Conservation (phyloP, 2,113 vertebrate genomes). For the Nyctereutes procyonoides region DNA sequence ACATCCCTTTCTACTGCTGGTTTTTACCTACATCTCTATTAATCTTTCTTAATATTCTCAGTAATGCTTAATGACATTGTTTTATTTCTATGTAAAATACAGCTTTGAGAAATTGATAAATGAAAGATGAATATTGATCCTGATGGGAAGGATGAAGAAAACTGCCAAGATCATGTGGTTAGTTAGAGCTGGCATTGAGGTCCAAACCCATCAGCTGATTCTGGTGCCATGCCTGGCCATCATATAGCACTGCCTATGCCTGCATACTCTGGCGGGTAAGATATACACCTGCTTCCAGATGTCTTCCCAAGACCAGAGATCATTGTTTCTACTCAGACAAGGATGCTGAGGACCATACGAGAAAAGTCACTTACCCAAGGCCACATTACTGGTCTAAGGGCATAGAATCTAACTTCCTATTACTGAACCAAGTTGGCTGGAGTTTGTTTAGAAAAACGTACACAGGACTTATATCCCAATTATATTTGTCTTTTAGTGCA, state of each 20-base stretch:
- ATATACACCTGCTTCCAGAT: not conserved
- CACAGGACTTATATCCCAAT: not conserved
- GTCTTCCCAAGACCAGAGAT: not conserved
- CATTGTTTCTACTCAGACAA: not conserved
- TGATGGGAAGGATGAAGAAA: not conserved
- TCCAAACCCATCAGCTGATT: not conserved
- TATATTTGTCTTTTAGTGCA: not conserved
- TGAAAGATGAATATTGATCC: not conserved
- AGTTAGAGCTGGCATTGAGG: not conserved
- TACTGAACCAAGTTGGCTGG: not conserved
- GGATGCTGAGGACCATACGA: not conserved
- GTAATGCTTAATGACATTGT: not conserved
- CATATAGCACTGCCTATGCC: not conserved
- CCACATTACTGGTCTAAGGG: not conserved
- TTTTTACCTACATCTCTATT: not conserved
- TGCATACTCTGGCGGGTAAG: not conserved
- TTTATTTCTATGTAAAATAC: conserved; percentile 21
- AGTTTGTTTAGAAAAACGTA: not conserved
- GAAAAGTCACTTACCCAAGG: not conserved
- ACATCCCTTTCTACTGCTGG: not conserved
- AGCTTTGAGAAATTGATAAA: not conserved
- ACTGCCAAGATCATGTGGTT: not conserved
- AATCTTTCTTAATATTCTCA: not conserved
- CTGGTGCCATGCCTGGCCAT: fast-evolving
- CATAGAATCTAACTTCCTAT: not conserved